Conservation (phyloP, 1,140 invertebrate genomes). For the Heliconius himera region DNA sequence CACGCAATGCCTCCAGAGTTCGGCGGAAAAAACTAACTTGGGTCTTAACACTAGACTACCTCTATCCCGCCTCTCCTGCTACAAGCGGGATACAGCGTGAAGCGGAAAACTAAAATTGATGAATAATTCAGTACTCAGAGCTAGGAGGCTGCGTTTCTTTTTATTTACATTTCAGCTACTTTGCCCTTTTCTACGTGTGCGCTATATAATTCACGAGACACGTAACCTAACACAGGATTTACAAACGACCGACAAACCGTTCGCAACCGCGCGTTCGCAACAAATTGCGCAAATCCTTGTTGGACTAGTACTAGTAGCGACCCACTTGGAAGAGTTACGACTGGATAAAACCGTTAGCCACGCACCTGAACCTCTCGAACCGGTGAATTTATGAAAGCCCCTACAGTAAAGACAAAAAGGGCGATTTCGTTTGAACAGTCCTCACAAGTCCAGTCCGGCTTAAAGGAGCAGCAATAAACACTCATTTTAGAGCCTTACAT, state of each 20-base stretch:
- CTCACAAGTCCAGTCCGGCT: conserved; percentile 55
- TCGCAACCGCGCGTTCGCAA: conserved; percentile 41
- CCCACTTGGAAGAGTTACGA: conserved; percentile 60
- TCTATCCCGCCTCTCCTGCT: too few relatives aligned
- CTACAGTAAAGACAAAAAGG: conserved; percentile 56
- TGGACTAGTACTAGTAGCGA: conserved; percentile 55
- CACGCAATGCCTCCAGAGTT: too few relatives aligned
- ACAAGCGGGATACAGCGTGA: too few relatives aligned
- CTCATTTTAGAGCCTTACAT: conserved; percentile 70
- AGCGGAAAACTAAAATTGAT: background rate
- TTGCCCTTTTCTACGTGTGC: conserved; percentile 28
- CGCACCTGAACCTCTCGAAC: conserved; percentile 59
- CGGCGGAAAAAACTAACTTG: too few relatives aligned
- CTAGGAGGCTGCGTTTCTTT: conserved; percentile 4
- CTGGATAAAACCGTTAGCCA: conserved; percentile 62
- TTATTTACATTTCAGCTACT: conserved; percentile 15
- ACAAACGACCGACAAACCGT: conserved; percentile 41
- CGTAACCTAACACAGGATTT: conserved; percentile 30
- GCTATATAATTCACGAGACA: conserved; percentile 31
- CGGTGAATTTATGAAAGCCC: conserved; percentile 43
- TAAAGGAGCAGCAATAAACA: conserved; percentile 75
- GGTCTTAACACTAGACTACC: too few relatives aligned
- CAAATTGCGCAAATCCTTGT: conserved; percentile 62
- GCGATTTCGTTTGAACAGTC: conserved; percentile 52
- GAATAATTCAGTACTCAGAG: conserved; percentile 32